phyloP scores from a whole-genome alignment of 2,113 vertebrate genomes.

The Epinephelus fuscoguttatus region DNA sequence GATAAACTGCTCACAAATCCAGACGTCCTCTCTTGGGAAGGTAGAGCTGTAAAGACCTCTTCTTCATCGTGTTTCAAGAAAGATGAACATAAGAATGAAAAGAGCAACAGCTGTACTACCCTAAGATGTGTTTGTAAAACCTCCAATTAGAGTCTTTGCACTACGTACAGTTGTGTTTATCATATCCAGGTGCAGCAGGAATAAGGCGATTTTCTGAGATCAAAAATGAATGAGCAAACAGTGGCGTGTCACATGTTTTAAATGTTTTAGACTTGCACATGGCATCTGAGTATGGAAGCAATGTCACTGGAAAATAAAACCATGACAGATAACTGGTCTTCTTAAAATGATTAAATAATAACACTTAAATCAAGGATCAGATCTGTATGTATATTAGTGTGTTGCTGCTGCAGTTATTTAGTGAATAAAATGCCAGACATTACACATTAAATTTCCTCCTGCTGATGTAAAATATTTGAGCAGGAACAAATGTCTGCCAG shows the following conservation, averaged over 20 bases:
- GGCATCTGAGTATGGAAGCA: slow-evolving; percentile 38
- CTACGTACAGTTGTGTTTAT: slow-evolving; percentile 63
- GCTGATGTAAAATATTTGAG: background rate
- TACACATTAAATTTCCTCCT: background rate
- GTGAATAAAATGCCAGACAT: background rate
- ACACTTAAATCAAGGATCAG: background rate
- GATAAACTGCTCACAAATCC: background rate
- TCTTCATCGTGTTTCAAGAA: slow-evolving; percentile 44
- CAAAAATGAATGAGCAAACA: slow-evolving; percentile 83
- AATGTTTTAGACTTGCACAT: slow-evolving; percentile 1
- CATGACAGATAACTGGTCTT: background rate
- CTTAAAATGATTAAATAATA: background rate
- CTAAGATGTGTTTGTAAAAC: background rate
- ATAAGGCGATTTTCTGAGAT: slow-evolving; percentile 38
- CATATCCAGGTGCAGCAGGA: slow-evolving; percentile 79
- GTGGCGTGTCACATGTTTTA: slow-evolving; percentile 13
- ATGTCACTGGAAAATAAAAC: slow-evolving; percentile 42
- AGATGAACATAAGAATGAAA: slow-evolving; percentile 19
- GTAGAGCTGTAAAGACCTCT: background rate
- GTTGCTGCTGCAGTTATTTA: background rate
- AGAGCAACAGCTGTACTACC: background rate
- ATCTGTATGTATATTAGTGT: background rate
- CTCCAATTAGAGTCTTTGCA: slow-evolving; percentile 10
- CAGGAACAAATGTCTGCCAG: background rate
- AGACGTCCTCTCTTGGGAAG: slow-evolving; percentile 13